phyloP scores from a whole-genome alignment of 1,140 invertebrate species.

The Euwallacea fornicatus region DNA sequence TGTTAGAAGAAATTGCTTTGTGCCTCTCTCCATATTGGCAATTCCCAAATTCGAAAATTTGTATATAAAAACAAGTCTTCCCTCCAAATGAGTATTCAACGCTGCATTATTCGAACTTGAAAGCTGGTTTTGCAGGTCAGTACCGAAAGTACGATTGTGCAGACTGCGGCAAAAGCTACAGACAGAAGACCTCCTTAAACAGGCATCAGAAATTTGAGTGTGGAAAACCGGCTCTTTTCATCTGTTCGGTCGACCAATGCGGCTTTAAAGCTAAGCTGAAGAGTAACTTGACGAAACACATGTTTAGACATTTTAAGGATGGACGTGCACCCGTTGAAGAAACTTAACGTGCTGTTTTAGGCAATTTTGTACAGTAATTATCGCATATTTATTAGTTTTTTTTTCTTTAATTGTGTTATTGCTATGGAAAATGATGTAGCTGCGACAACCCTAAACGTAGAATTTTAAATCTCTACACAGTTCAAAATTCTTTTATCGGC shows the following conservation, averaged over 20 bases:
- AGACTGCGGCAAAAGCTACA: conserved; percentile 55
- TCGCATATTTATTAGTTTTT: background rate
- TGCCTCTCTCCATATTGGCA: too few species aligned
- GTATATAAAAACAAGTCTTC: too few species aligned
- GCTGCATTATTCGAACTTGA: too few species aligned
- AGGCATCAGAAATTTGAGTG: conserved; percentile 58
- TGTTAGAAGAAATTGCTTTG: too few species aligned
- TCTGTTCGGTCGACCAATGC: conserved; percentile 51
- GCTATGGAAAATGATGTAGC: too few species aligned
- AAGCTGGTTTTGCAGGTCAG: background rate
- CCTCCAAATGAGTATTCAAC: too few species aligned
- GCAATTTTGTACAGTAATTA: too few species aligned
- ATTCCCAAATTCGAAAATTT: too few species aligned
- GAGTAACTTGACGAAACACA: conserved; percentile 54
- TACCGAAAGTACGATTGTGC: conserved; percentile 39
- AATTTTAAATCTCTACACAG: too few species aligned
- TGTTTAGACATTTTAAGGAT: conserved; percentile 57
- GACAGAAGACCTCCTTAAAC: conserved; percentile 56
- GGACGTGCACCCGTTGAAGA: background rate
- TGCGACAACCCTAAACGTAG: too few species aligned
- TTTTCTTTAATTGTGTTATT: background rate
- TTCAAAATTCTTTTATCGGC: too few species aligned
- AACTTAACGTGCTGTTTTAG: background rate
- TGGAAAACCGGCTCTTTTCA: conserved; percentile 59
- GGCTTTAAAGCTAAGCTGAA: conserved; percentile 43